phyloP scores from a whole-genome alignment of 2,797 vertebrate genomes.

The Microctenopoma steveboyesi region DNA sequence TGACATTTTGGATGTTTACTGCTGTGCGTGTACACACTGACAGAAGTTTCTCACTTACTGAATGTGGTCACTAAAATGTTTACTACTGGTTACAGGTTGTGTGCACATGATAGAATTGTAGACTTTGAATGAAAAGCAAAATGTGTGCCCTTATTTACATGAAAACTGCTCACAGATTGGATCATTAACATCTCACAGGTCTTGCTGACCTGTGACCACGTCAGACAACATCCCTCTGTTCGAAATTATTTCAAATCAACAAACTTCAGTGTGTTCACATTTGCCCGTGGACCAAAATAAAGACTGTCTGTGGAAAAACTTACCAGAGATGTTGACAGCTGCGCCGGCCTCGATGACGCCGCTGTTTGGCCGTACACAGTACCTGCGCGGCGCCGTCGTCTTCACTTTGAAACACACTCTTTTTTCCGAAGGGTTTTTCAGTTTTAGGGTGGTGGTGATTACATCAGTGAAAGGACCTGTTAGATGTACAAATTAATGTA shows the following conservation, averaged over 20 bases:
- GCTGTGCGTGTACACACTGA: neutral
- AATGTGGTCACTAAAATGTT: no score
- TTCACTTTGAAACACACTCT: constrained; percentile 99
- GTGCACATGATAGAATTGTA: no score
- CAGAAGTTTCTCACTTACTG: no score
- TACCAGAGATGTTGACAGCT: constrained; percentile 92
- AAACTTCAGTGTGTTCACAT: neutral
- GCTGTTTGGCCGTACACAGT: constrained; percentile 98
- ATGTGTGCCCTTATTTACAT: neutral
- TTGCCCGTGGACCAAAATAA: neutral
- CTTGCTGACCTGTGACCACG: neutral
- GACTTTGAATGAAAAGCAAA: no score
- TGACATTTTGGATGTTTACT: neutral
- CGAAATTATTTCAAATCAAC: neutral
- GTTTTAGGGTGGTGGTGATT: constrained; percentile 96
- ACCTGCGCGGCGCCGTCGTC: constrained; percentile 96
- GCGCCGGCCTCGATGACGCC: constrained; percentile 93
- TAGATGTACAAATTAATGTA: neutral
- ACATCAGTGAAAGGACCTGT: constrained; percentile 98
- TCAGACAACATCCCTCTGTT: neutral
- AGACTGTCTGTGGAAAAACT: neutral
- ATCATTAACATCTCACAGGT: neutral
- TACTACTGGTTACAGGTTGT: no score
- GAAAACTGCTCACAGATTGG: neutral
- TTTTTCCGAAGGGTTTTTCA: constrained; percentile 96